Conservation (phyloP, 2,113 vertebrate genomes). For the Plectropomus leopardus region DNA sequence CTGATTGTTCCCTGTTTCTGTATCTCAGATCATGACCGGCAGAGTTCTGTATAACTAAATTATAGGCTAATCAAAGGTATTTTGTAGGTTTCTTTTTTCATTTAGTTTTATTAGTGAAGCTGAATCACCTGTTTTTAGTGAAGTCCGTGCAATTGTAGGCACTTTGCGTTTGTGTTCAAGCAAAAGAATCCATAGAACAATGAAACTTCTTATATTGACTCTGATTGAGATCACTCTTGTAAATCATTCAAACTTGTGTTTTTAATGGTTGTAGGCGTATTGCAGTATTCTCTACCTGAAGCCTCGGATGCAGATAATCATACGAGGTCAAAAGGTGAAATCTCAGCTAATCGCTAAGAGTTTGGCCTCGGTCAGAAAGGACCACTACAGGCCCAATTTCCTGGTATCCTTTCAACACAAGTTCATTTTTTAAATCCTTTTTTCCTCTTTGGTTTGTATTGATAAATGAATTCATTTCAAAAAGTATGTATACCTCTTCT, state of each 20-base stretch:
- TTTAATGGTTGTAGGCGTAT: slow-evolving; percentile 86
- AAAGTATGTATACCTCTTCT: neutral
- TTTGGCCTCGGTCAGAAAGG: slow-evolving; percentile 88
- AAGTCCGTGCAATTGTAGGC: neutral
- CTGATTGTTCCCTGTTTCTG: no score
- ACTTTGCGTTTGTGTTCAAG: neutral
- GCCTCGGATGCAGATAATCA: slow-evolving; percentile 94
- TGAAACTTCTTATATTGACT: neutral
- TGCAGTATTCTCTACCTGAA: slow-evolving; percentile 98
- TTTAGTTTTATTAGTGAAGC: no score
- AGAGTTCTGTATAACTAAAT: neutral
- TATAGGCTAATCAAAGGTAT: no score
- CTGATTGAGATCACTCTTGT: neutral
- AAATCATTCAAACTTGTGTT: slow-evolving; percentile 1
- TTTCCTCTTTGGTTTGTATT: no score
- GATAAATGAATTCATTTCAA: neutral
- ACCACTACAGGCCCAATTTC: slow-evolving; percentile 92
- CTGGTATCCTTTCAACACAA: slow-evolving; percentile 89
- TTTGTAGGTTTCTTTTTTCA: neutral
- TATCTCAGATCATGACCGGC: no score
- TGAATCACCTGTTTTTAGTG: neutral
- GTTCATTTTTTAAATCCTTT: neutral
- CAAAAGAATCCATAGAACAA: neutral
- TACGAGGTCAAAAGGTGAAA: slow-evolving; percentile 94
- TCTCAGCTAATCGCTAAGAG: slow-evolving; percentile 95